phyloP scores from a whole-genome alignment of 2,113 vertebrate species.

The Acanthisitta chloris region DNA sequence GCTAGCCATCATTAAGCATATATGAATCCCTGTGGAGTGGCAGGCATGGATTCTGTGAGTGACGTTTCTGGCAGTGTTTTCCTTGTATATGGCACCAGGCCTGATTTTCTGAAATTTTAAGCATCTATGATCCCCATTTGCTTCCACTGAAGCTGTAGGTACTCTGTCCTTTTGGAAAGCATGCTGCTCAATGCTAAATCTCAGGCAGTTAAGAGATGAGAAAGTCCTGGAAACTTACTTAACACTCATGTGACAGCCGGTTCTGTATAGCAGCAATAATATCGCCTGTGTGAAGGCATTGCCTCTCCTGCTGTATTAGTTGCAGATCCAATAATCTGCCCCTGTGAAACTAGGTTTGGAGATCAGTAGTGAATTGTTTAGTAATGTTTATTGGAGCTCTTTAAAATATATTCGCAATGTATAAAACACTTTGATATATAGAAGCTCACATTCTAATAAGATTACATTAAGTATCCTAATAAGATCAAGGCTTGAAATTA shows the following conservation, averaged over 20 bases:
- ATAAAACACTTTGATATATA: constrained; percentile 65
- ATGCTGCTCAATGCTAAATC: background rate
- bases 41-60: constrained; percentile 47
- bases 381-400: constrained; percentile 49
- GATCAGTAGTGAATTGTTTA: constrained; percentile 35
- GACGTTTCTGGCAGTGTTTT: constrained; percentile 41
- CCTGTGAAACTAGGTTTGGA: constrained; percentile 32
- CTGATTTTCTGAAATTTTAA: constrained; percentile 57
- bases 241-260: background rate
- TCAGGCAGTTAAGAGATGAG: constrained; percentile 21
- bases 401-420: constrained; percentile 60
- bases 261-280: background rate
- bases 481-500: constrained; percentile 67
- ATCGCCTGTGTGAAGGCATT: background rate
- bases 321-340: constrained; percentile 11
- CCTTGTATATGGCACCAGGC: constrained; percentile 33
- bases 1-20: constrained; percentile 55
- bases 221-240: constrained; percentile 40
- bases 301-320: background rate
- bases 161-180: constrained; percentile 36
- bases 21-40: constrained; percentile 46
- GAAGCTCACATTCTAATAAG: constrained; percentile 59
- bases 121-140: constrained; percentile 36
- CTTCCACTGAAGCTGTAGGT: constrained; percentile 21
- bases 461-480: constrained; percentile 68